phyloP scores from a whole-genome alignment of 2,113 vertebrate genomes.

The Ciconia stormi region DNA sequence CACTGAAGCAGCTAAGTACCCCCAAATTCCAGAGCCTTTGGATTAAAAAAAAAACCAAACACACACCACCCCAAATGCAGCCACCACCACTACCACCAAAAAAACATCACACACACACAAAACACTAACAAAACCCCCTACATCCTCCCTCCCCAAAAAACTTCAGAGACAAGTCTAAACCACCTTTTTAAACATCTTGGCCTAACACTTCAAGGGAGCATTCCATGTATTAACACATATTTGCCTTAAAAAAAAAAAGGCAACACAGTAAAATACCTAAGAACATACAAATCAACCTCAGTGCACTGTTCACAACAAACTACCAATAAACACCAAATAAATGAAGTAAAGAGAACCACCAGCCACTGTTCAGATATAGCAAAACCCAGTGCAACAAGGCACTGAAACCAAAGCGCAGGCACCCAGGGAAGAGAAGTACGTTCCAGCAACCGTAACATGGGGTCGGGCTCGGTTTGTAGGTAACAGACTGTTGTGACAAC shows the following conservation, averaged over 20 bases:
- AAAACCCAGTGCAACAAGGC: not conserved
- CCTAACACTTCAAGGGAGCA: not conserved
- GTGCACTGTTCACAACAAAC: not conserved
- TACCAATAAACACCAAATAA: not conserved
- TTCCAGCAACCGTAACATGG: not conserved
- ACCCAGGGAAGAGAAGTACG: not conserved
- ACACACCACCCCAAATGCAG: not conserved
- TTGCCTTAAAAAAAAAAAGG: not conserved
- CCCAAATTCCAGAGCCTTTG: not conserved
- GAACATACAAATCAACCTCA: not conserved
- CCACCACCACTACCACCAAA: not conserved
- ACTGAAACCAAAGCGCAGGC: not conserved
- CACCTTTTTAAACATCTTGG: not conserved
- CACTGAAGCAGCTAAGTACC: not conserved
- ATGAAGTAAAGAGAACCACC: not conserved
- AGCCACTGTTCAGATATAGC: not conserved
- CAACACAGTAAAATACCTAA: not conserved
- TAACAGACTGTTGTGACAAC: not conserved
- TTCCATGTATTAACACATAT: not conserved
- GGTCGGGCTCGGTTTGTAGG: accelerated
- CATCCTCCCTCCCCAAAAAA: not conserved
- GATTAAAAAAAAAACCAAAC: no score
- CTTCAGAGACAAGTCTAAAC: not conserved
- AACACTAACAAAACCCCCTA: not conserved
- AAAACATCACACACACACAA: not conserved